These are phyloP conservation scores for Suncus etruscus DNA, from an alignment of 2,113 vertebrate genomes.

Conservation along the genomic window DNA sequence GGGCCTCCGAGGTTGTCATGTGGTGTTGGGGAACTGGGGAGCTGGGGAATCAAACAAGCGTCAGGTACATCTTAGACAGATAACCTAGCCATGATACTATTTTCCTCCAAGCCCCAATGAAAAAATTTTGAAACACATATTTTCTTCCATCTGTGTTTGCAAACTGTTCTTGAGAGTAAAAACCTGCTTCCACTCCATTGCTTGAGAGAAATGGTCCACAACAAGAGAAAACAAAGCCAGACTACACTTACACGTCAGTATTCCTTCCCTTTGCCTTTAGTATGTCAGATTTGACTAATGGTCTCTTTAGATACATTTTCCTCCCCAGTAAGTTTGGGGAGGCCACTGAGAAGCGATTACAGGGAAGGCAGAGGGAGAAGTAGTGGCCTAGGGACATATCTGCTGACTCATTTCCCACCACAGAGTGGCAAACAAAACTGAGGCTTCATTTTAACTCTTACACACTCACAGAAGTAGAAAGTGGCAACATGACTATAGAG, in stretches of 20 bases:
- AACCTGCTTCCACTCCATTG: neutral
- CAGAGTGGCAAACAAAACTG: neutral
- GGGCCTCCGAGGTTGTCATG: no score
- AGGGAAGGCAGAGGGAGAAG: slow-evolving; percentile 50
- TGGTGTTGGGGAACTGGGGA: no score
- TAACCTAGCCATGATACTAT: no score
- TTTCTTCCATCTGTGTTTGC: slow-evolving; percentile 40
- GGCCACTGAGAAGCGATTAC: neutral
- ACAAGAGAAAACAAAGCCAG: neutral
- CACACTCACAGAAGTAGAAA: neutral
- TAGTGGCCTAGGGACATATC: neutral
- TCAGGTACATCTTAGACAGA: no score
- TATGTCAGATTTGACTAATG: neutral
- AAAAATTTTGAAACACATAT: neutral
- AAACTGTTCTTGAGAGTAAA: slow-evolving; percentile 47
- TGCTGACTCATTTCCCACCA: slow-evolving; percentile 44
- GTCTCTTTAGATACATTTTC: neutral
- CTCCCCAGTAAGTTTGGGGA: neutral
- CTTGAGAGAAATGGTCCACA: no score
- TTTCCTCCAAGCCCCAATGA: no score
- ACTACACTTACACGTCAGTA: neutral
- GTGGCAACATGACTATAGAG: neutral
- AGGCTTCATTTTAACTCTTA: neutral
- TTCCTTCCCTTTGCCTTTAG: slow-evolving; percentile 48
- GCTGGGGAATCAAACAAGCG: no score